Evolutionary conservation across 2,113 vertebrate species (phyloP), one percentile per base, ranked within the genome.

Genomic region (Nothocercus julius): DNA sequence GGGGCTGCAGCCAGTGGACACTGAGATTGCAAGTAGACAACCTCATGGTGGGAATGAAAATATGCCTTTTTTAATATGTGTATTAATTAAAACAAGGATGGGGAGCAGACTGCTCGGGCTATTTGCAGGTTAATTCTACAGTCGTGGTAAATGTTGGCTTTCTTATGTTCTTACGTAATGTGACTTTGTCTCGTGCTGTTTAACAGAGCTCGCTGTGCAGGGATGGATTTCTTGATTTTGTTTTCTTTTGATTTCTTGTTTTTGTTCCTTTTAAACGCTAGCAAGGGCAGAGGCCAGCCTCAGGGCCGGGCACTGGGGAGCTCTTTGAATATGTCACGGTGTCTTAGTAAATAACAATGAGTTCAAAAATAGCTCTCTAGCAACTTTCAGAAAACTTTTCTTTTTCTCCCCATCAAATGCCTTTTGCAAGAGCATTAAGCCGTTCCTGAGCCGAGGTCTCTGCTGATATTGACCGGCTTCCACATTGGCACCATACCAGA

Each of bases 381-480:
- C 42, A n/a, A 40, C 40, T 68, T 34, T 32, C 38, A 17, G 15
- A 36, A 27, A 45, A 40, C 12, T 9, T 8, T 8, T 21, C 5
- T 5, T 11, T 11, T 2, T 7, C 19, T 47, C 19, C 16, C 45
- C 19, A 45, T 34, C 32, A 61, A 22, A 61, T 54, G 4, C 15
- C 27, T 85, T 67, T 77, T 88, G 63, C 22, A 44, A 72, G 5
- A 24, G n/a, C 15, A 62, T 7, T 7, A 18, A 64, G 7, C 18
- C 2, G 2, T 28, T 47, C 20, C 74, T 49, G 20, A 22, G 34
- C 38, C 5, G 9, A 6, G 7, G 21, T 20, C 30, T 61, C 74
- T 1, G 3, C 25, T n/a, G 27, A 2, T 30, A 4, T 5, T 3
- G 21, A 5, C 8, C 2, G 15, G 7, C 22, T 42, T 14, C 40